Evolutionary conservation across 2,797 vertebrate genomes (phyloP), one percentile per base, ranked within the genome.

Genomic region (Anomalospiza imberbis): DNA sequence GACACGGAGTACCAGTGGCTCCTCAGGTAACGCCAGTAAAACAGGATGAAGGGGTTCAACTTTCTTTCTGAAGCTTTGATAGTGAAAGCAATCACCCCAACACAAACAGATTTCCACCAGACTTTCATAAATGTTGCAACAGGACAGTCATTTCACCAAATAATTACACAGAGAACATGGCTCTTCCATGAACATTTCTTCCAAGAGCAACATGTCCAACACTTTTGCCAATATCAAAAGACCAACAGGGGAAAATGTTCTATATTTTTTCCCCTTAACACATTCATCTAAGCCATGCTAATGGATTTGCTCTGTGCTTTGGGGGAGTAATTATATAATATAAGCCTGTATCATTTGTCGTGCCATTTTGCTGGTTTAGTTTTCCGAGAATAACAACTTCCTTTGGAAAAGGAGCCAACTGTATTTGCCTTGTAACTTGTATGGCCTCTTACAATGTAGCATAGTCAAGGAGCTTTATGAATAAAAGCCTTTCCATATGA

Each of bases 341-440:
- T 4, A 61, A 50, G 38, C 72, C 17, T 62, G 14, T 31, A 51
- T 17, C 13, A 55, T 24, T 51, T 3, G 0, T 31, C 3, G 0
- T 26, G 38, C 16, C n/a, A 60, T 79, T 61, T 54, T 17, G 14
- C 61, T 81, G 32, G 28, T 21, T 76, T 17, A 58, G 20, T 40
- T 94, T 51, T 32, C 19, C 68, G 57, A 53, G 32, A 85, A 21
- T 12, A 81, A 47, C 19, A 85, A 50, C 17, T 32, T 38, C 7
- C 55, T 89, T 77, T 16, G 12, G 45, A 82, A 81, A 54, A 76
- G 48, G 5, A 78, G 32, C 6, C 4, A 5, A 51, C 36, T 2
- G 0, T 15, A 45, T 36, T 65, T 0, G 8, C 61, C 72, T 36
- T 53, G 28, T 65, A 85, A 85, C 53, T 90, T 71, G 19, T 25